These are phyloP conservation scores for Pristionchus pacificus DNA, from an alignment of 1,140 invertebrate species.

Conservation along the genomic window DNA sequence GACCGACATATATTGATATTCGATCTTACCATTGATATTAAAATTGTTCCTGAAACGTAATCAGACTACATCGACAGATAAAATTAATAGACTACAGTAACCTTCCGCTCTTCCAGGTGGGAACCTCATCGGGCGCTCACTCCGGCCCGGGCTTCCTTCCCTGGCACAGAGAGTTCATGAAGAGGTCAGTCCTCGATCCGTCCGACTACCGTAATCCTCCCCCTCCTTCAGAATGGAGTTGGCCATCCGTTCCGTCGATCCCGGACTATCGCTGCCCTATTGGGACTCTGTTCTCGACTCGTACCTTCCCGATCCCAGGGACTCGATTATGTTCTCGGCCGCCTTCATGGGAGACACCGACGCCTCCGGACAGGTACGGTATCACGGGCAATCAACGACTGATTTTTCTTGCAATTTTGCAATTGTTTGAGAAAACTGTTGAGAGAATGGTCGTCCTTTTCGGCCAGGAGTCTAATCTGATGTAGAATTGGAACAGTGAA, in stretches of 20 bases:
- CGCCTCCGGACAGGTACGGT: constrained; percentile 17
- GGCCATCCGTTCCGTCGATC: constrained; percentile 46
- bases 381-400: neutral
- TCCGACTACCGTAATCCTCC: neutral
- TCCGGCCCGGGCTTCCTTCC: constrained; percentile 52
- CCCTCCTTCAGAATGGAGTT: constrained; percentile 46
- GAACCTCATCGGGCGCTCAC: constrained; percentile 50
- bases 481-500: neutral
- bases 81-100: constrained; percentile 16
- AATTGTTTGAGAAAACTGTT: neutral
- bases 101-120: constrained; percentile 34
- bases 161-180: constrained; percentile 51
- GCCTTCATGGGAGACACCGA: constrained; percentile 54
- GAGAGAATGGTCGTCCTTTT: neutral
- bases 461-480: too few species aligned
- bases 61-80: too few species aligned
- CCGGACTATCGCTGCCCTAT: constrained; percentile 58
- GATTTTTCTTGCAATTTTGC: neutral
- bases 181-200: constrained; percentile 25
- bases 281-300: constrained; percentile 59
- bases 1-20: too few species aligned
- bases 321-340: constrained; percentile 58
- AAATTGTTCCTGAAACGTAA: too few species aligned
- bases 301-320: constrained; percentile 50
- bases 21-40: too few species aligned